Conservation (phyloP, 1,140 invertebrate species). For the Ruditapes philippinarum region DNA sequence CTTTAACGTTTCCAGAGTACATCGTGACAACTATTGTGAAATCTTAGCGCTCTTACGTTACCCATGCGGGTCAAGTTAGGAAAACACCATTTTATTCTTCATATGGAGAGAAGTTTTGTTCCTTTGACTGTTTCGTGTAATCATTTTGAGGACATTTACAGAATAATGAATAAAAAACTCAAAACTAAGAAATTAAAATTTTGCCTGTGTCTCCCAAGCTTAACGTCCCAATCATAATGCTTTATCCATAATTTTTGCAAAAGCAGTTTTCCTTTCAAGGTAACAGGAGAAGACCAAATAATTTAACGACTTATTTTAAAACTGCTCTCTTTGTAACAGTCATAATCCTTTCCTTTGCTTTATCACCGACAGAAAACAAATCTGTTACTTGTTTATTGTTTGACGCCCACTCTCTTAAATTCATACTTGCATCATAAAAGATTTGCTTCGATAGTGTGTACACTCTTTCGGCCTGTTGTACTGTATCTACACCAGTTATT, state of each 20-base stretch:
- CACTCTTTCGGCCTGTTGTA: background rate
- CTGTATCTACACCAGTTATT: background rate
- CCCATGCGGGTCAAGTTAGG: too few relatives aligned
- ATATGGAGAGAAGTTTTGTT: too few relatives aligned
- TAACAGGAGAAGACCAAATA: slow-evolving; percentile 31
- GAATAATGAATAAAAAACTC: too few relatives aligned
- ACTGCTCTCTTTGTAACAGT: background rate
- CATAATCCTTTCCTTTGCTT: background rate
- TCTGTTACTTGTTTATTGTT: background rate
- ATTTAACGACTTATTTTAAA: background rate
- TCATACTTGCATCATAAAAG: slow-evolving; percentile 22
- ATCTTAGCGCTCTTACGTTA: too few relatives aligned
- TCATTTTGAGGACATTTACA: background rate
- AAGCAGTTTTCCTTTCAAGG: background rate
- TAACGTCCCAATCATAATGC: slow-evolving; percentile 11
- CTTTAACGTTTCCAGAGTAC: too few relatives aligned
- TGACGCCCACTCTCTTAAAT: slow-evolving; percentile 21
- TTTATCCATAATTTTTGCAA: slow-evolving; percentile 14
- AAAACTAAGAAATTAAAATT: too few relatives aligned
- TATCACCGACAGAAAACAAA: background rate
- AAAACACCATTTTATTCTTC: too few relatives aligned
- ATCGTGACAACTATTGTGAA: too few relatives aligned
- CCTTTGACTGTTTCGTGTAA: background rate
- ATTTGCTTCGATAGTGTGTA: background rate
- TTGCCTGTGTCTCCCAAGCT: too few relatives aligned